Conservation (phyloP, 1,140 invertebrate genomes). For the Oreohelix idahoensis region DNA sequence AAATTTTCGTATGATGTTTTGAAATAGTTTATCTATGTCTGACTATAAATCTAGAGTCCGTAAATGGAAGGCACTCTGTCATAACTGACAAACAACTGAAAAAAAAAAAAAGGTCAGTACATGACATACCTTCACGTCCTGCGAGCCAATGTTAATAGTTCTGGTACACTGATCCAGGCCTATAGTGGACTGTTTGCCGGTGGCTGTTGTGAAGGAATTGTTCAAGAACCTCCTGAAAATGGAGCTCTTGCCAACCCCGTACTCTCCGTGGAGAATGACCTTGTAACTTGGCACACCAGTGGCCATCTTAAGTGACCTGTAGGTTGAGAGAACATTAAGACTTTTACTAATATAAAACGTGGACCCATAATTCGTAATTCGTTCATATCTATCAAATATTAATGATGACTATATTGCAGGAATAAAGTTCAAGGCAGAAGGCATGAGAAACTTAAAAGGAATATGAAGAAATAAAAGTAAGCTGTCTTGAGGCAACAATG, state of each 20-base stretch:
- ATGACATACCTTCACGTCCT: constrained; percentile 70
- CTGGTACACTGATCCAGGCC: constrained; percentile 90
- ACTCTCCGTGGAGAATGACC: constrained; percentile 95
- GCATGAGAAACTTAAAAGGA: no score
- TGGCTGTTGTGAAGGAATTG: constrained; percentile 84
- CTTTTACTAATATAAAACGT: neutral
- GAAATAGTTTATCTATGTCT: no score
- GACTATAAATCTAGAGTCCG: no score
- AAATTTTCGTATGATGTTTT: no score
- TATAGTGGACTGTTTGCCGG: constrained; percentile 88
- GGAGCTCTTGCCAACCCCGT: constrained; percentile 94
- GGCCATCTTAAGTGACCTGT: constrained; percentile 72
- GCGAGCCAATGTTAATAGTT: constrained; percentile 82
- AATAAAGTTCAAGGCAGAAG: no score
- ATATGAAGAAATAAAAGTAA: no score
- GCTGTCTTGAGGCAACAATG: no score
- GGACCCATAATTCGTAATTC: no score
- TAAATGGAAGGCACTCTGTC: no score
- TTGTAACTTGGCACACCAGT: constrained; percentile 84
- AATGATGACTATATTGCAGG: no score
- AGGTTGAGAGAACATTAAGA: neutral
- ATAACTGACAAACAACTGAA: no score
- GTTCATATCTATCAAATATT: no score
- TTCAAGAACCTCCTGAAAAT: constrained; percentile 91
- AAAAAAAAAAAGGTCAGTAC: neutral